Evolutionary conservation across 2,888 invertebrate genomes (phyloP).

Genomic region (Orthonevra nobilis): DNA sequence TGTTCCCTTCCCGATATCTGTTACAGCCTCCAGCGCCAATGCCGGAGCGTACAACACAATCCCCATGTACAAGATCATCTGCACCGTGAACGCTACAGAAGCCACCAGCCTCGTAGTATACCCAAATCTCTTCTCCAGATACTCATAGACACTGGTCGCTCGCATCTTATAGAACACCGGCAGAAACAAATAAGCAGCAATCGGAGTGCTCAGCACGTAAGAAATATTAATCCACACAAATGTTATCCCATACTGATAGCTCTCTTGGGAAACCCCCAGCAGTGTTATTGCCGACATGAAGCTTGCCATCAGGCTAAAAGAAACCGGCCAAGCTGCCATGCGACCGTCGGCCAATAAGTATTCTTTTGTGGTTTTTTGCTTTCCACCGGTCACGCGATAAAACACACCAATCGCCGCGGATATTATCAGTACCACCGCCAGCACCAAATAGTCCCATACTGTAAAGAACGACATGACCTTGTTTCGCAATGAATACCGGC

Average conservation of each 20-base stretch:
- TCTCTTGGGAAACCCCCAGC: slow-evolving; percentile 93
- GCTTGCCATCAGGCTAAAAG: slow-evolving; percentile 94
- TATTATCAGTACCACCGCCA: slow-evolving; percentile 85
- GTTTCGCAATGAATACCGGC: slow-evolving; percentile 23
- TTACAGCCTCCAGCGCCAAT: slow-evolving; percentile 92
- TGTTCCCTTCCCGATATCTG: slow-evolving; percentile 85
- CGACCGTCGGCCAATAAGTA: slow-evolving; percentile 91
- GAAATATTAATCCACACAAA: slow-evolving; percentile 89
- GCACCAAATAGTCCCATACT: slow-evolving; percentile 88
- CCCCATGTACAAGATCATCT: slow-evolving; percentile 95
- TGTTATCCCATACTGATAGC: slow-evolving; percentile 90
- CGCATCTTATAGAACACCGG: slow-evolving; percentile 93
- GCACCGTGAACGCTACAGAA: slow-evolving; percentile 91
- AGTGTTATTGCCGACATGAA: slow-evolving; percentile 95
- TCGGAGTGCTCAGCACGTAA: slow-evolving; percentile 88
- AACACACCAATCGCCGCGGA: slow-evolving; percentile 91
- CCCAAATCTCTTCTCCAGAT: slow-evolving; percentile 93
- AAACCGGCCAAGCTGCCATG: slow-evolving; percentile 90
- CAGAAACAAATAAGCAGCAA: slow-evolving; percentile 88
- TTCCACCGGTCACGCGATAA: slow-evolving; percentile 92
- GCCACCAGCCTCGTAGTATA: slow-evolving; percentile 87
- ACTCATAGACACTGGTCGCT: slow-evolving; percentile 94
- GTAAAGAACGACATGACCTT: slow-evolving; percentile 81
- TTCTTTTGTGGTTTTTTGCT: slow-evolving; percentile 93
- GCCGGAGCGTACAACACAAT: slow-evolving; percentile 97